Conservation (phyloP, 2,888 invertebrate species). For the Phymatocera aterrima region DNA sequence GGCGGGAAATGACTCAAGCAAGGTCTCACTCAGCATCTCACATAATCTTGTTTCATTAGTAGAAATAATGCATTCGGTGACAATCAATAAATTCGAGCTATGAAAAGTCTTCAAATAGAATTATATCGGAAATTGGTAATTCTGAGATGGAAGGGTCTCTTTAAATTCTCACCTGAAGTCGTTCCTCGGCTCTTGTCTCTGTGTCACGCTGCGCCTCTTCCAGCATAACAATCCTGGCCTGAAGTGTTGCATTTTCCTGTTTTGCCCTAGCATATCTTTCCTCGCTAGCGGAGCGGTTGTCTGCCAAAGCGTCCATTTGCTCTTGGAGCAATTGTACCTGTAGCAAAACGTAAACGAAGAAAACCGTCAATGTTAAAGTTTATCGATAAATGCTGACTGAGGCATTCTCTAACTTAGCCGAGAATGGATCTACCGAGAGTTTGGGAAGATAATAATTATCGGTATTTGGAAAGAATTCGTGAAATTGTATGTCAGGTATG, state of each 20-base stretch:
- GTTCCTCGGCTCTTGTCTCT: constrained; percentile 76
- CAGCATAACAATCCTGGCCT: constrained; percentile 92
- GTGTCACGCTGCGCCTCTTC: constrained; percentile 81
- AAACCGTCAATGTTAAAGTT: background rate
- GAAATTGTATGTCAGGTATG: background rate
- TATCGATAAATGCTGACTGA: too few relatives aligned
- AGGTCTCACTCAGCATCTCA: background rate
- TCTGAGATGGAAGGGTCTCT: background rate
- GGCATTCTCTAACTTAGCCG: too few relatives aligned
- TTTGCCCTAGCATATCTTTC: constrained; percentile 93
- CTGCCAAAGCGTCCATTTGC: constrained; percentile 92
- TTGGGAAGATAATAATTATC: background rate
- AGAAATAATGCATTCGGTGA: background rate
- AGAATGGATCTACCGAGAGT: too few relatives aligned
- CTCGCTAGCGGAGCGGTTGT: constrained; percentile 91
- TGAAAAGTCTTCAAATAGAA: background rate
- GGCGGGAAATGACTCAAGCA: background rate
- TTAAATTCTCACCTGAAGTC: constrained; percentile 73
- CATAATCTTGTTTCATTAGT: background rate
- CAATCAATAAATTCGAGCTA: background rate
- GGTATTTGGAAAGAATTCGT: background rate
- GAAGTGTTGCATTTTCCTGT: constrained; percentile 94
- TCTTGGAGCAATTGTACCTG: constrained; percentile 95
- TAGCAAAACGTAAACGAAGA: constrained; percentile 60
- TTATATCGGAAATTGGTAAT: background rate